A percentile compares a stretch with the other conserved stretches of the same genome.
Evolutionary conservation across 2,797 vertebrate genomes (phyloP).

Genomic region (Caiman crocodilus): DNA sequence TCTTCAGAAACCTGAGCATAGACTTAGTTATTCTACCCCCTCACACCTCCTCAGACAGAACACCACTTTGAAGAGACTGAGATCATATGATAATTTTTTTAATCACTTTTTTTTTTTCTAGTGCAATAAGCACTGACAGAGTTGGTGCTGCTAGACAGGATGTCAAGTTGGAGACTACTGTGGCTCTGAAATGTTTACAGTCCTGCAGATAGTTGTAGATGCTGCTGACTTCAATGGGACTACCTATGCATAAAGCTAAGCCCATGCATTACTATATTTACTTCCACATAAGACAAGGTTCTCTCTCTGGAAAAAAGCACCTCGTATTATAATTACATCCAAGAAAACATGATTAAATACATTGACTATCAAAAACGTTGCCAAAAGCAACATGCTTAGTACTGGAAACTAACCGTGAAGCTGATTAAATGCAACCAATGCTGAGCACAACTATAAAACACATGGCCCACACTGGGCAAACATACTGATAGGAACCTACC

Average conservation of each 20-base stretch:
- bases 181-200: background rate
- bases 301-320: too few relatives aligned
- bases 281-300: too few relatives aligned
- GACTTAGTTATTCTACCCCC: background rate
- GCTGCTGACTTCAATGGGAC: background rate
- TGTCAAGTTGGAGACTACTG: background rate
- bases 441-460: too few relatives aligned
- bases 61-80: background rate
- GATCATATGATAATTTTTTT: background rate
- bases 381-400: too few relatives aligned
- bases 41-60: background rate
- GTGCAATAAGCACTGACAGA: background rate
- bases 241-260: background rate
- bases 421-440: too few relatives aligned
- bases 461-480: too few relatives aligned
- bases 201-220: background rate
- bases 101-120: background rate
- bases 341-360: too few relatives aligned
- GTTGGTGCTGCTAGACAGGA: background rate
- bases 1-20: conserved; percentile 21
- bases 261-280: background rate
- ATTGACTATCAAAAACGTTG: too few relatives aligned
- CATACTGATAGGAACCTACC: too few relatives aligned
- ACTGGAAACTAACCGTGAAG: too few relatives aligned
- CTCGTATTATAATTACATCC: too few relatives aligned